Evolutionary conservation across 2,888 invertebrate species (phyloP).

Genomic region (Ochropacha duplaris): DNA sequence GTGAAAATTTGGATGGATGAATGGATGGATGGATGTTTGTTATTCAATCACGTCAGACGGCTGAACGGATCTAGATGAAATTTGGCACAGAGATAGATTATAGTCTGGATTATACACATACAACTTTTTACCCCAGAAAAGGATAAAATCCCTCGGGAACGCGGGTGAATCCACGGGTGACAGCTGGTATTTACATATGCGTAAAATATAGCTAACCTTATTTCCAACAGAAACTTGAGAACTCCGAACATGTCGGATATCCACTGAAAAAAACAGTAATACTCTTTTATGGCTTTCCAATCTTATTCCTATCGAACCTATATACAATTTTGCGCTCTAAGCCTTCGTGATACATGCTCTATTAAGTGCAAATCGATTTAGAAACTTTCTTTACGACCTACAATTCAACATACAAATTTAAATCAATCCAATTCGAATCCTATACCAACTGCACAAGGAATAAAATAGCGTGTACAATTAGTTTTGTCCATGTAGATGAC

Average conservation of each 20-base stretch:
- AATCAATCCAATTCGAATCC: conserved; percentile 4
- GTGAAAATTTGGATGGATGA: too few relatives aligned
- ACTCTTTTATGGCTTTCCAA: neutral
- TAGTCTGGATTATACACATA: too few relatives aligned
- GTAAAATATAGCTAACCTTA: too few relatives aligned
- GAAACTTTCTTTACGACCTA: conserved; percentile 24
- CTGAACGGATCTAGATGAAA: too few relatives aligned
- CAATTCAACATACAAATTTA: conserved; percentile 6
- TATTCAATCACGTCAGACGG: too few relatives aligned
- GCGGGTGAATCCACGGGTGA: too few relatives aligned
- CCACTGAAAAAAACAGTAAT: neutral
- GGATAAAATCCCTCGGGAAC: too few relatives aligned
- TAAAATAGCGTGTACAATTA: neutral
- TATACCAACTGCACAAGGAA: neutral
- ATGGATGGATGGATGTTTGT: too few relatives aligned
- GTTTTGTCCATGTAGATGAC: conserved; percentile 25
- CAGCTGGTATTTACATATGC: too few relatives aligned
- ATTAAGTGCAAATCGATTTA: conserved; percentile 31
- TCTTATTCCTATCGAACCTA: neutral
- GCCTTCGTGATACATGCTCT: conserved; percentile 25
- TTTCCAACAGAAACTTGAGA: too few relatives aligned
- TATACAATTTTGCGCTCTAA: conserved; percentile 22
- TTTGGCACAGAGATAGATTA: too few relatives aligned
- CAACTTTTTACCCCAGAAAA: too few relatives aligned
- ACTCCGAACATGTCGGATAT: neutral